Evolutionary conservation across 2,888 invertebrate species (phyloP).

Genomic region (Trachelus stipa): DNA sequence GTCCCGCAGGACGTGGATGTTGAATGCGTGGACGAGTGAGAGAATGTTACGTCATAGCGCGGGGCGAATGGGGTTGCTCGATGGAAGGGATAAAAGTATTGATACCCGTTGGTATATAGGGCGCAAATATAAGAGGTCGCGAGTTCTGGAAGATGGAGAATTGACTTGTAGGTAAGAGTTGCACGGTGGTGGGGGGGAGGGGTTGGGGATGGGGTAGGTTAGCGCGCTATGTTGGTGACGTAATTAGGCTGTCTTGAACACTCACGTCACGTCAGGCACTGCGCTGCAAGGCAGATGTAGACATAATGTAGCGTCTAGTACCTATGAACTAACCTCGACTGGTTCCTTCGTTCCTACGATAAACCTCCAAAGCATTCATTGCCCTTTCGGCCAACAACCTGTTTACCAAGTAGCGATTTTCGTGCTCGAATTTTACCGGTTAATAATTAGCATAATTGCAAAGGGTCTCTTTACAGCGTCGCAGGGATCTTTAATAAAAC

Average conservation of each 20-base stretch:
- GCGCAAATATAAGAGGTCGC: slow-evolving; percentile 16
- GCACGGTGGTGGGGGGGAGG: no score
- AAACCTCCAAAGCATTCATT: slow-evolving; percentile 41
- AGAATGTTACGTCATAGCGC: neutral
- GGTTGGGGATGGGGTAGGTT: slow-evolving; percentile 25
- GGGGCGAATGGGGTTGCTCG: neutral
- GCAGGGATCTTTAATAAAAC: neutral
- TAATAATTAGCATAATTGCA: neutral
- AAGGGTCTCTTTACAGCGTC: neutral
- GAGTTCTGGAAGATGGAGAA: slow-evolving; percentile 26
- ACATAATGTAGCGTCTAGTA: slow-evolving; percentile 48
- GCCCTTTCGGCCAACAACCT: slow-evolving; percentile 47
- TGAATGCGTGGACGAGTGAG: neutral
- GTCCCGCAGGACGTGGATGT: slow-evolving; percentile 3
- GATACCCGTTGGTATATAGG: neutral
- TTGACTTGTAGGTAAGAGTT: neutral
- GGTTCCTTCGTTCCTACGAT: slow-evolving; percentile 21
- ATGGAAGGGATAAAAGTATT: slow-evolving; percentile 4
- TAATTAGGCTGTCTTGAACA: slow-evolving; percentile 72
- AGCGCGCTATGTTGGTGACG: slow-evolving; percentile 58
- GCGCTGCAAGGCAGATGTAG: slow-evolving; percentile 57
- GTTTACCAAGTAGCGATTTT: slow-evolving; percentile 36
- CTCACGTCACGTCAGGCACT: slow-evolving; percentile 65
- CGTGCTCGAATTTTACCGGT: neutral
- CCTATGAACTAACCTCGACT: slow-evolving; percentile 16